Evolutionary conservation across 1,140 invertebrate genomes (phyloP).

Genomic region (Bombus picipes): DNA sequence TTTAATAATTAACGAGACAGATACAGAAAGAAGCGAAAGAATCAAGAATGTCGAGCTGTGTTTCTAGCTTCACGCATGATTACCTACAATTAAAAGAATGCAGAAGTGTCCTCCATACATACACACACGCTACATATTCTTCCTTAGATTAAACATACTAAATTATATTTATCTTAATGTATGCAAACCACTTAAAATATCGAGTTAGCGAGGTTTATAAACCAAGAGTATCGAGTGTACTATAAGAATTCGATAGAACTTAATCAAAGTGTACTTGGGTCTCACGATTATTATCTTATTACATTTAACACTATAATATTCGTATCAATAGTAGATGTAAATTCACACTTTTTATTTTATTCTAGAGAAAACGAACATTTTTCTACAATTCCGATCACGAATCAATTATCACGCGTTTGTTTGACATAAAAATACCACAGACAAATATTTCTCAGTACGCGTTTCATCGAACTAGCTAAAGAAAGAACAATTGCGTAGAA

Average conservation of each 20-base stretch:
- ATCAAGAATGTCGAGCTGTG: not conserved
- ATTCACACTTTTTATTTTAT: not conserved
- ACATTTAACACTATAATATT: not conserved
- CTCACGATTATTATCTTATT: not conserved
- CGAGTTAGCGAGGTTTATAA: not conserved
- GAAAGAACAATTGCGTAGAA: not conserved
- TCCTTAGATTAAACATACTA: not conserved
- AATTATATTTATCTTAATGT: not conserved
- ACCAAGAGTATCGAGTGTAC: not conserved
- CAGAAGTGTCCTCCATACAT: not conserved
- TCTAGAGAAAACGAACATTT: too few species aligned
- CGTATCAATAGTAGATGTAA: not conserved
- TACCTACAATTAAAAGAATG: not conserved
- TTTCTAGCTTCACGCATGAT: conserved; percentile 13
- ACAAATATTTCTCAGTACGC: too few species aligned
- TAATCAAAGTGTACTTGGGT: not conserved
- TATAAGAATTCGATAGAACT: too few species aligned
- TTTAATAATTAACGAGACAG: conserved; percentile 3
- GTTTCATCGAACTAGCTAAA: too few species aligned
- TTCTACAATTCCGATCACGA: too few species aligned
- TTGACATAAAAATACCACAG: too few species aligned
- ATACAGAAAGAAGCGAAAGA: not conserved
- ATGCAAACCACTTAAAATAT: not conserved
- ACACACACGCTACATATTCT: too few species aligned
- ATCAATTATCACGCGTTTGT: not conserved